A percentile compares a stretch with the other conserved stretches of the same genome.
These are phyloP conservation scores for Melitaea athalia DNA, from an alignment of 2,888 invertebrate genomes.

Conservation along the genomic window DNA sequence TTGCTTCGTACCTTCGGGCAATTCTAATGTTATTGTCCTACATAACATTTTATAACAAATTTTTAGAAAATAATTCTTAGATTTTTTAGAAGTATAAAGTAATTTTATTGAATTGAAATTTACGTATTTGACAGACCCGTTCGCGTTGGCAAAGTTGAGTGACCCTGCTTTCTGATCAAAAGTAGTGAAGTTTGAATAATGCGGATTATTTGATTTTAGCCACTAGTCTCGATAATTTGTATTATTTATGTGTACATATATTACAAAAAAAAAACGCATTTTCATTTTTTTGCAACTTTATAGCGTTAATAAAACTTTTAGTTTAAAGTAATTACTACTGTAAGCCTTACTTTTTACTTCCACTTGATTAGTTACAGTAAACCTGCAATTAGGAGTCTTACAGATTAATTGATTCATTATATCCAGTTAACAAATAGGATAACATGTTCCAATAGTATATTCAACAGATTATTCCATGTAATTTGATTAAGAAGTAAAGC, in stretches of 20 bases:
- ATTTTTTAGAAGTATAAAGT: too few species aligned
- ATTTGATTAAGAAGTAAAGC: conserved; percentile 4
- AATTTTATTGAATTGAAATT: too few species aligned
- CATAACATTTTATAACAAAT: conserved; percentile 8
- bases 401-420: conserved; percentile 18
- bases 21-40: conserved; percentile 38
- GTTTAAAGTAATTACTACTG: neutral
- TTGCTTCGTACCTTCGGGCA: conserved; percentile 37
- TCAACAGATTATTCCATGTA: neutral
- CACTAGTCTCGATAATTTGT: too few species aligned
- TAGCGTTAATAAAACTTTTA: too few species aligned
- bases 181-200: too few species aligned
- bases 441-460: neutral
- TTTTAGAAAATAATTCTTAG: conserved; percentile 7
- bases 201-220: too few species aligned
- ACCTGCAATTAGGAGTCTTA: conserved; percentile 20
- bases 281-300: too few species aligned
- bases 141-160: too few species aligned
- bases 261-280: too few species aligned
- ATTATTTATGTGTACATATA: too few species aligned
- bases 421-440: conserved; percentile 14
- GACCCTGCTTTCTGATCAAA: too few species aligned
- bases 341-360: neutral
- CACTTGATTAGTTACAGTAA: neutral
- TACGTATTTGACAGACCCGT: too few species aligned